Percentiles rank a stretch among this genome's conserved stretches.
Conservation (phyloP, 2,888 invertebrate genomes). For the Xestia rhomboidea region DNA sequence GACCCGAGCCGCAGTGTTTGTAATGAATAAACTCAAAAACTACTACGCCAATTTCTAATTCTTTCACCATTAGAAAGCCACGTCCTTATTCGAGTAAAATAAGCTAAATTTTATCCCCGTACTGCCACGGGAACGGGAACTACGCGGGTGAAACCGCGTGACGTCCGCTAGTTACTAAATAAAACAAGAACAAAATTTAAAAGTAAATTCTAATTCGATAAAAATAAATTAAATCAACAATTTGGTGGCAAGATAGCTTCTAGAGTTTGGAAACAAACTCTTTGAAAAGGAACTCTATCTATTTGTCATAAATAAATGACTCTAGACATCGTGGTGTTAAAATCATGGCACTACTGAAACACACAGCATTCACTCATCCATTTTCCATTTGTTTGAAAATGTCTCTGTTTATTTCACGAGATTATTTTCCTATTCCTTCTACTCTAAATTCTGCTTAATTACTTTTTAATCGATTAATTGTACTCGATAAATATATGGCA, state of each 20-base stretch:
- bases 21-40: too few relatives aligned
- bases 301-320: constrained; percentile 46
- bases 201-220: too few relatives aligned
- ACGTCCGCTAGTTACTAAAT: too few relatives aligned
- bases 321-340: constrained; percentile 47
- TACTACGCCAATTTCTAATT: too few relatives aligned
- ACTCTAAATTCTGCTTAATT: not conserved
- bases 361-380: not conserved
- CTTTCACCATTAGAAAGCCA: too few relatives aligned
- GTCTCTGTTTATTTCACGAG: not conserved
- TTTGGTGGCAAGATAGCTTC: constrained; percentile 90
- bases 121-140: too few relatives aligned
- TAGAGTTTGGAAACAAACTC: constrained; percentile 77
- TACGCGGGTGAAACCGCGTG: too few relatives aligned
- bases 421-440: too few relatives aligned
- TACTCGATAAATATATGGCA: constrained; percentile 25
- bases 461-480: not conserved
- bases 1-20: not conserved
- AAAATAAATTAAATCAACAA: constrained; percentile 85
- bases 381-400: constrained; percentile 4
- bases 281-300: constrained; percentile 83
- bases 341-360: constrained; percentile 62
- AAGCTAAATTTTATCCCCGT: too few relatives aligned
- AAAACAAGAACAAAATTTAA: too few relatives aligned
- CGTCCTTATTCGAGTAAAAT: too few relatives aligned